Evolutionary conservation across 2,113 vertebrate species (phyloP), one percentile per base, ranked within the genome.

Genomic region (Oreochromis spilurus): DNA sequence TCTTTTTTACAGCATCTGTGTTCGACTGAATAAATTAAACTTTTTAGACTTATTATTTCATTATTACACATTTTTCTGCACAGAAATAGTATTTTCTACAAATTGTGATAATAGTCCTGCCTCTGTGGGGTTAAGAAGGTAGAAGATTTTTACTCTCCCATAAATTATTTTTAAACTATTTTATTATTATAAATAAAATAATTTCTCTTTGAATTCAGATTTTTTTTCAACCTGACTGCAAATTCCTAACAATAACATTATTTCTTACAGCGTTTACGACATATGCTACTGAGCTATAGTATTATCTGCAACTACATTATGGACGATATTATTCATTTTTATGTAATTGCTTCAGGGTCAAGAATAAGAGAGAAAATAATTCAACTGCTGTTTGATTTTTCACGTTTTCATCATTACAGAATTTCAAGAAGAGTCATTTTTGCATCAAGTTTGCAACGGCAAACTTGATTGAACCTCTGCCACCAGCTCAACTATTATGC

Each of bases 391-490:
- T 93, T 84, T 11, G 80, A 88, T 85, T 93, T 89, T 93, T 88
- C 13, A 81, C 21, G 17, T 88, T 92, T 93, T 95, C 83, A 91
- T 91, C 88, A 81, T 84, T 82, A 84, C 29, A 79, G 60, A 72
- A 91, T 88, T 85, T 91, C 81, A 67, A 85, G 45, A 86, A 8
- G 84, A 91, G 89, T 86, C 50, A 40, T 87, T 90, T 91, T 92
- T 91, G 84, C 82, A 88, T 94, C 90, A 89, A 83, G 75, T 88
- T 91, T 92, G 86, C 82, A 38, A 67, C 50, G 50, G 82, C 87
- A 75, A 90, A 81, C 91, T 90, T 92, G 89, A 94, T 91, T 88
- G 82, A 92, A 90, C 90, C 84, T 45, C 67, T 89, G 84, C 88
- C 89, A 94, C 58, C 70, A 89, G 88, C 86, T 89, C 81, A 87